Base-by-base conservation (phyloP, 2,797 vertebrate species). In the Rhodeus uyekii region DNA sequence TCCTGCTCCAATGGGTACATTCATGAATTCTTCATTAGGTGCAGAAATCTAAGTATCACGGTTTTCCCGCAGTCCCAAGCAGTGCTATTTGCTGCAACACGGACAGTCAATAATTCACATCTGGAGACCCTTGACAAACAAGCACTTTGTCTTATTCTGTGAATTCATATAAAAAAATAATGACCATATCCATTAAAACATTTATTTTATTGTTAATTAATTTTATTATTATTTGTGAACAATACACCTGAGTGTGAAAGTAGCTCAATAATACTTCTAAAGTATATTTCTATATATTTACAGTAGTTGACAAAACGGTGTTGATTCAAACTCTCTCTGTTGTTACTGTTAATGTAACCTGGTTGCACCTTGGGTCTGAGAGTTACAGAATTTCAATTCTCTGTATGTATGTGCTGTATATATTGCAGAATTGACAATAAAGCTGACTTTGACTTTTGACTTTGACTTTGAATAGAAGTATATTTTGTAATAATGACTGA, bases 21-120 rank as follows among this genome's bases (percentile, higher is more conserved):
- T 85, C 76, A 86, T 86, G 80, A 84, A 86, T 86, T 84, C 76
- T 84, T 86, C 50, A 86, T 84, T 80, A 84, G 80, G 44, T 76
- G 44, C 71, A 76, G 83, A 84, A 76, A 69, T 68, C 68, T 50
- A 67, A 65, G 60, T 34, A 73, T 8, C 8, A 2, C 53, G 72
- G 22, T 44, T 50, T 73, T 60, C 27, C 68, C 38, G 42, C 76
- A 75, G 53, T 76, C 75, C 36, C 38, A 36, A 73, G 64, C 67
- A 58, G 34, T 29, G 60, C 55, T 63, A 58, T 79, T 38, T 78
- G 42, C 46, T 44, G 58, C 50, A 34, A 44, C 38, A 32, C 42
- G 22, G 53, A 46, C 46, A 32, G 46, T 58, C 81, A 74, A 34
- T 50, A 53, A 24, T 53, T 58, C 19, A 38, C 75, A 36, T 68